Conservation (phyloP, 53 echinoderm and acorn worm species). For the Echinarachnius parma region DNA sequence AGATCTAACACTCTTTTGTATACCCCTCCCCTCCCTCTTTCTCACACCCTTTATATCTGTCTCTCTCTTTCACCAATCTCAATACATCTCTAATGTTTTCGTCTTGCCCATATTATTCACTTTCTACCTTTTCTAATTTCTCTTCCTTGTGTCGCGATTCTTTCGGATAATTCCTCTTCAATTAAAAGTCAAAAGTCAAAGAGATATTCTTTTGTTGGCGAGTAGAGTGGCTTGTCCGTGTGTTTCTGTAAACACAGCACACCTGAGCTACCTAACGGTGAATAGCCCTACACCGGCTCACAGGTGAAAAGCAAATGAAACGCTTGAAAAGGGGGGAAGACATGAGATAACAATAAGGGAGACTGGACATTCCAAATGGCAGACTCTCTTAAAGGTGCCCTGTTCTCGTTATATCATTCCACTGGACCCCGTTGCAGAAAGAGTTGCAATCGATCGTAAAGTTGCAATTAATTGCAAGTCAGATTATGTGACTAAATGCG, state of each 20-base stretch:
- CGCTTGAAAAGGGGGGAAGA: constrained; percentile 1
- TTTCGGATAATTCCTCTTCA: neutral
- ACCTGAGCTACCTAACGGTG: constrained; percentile 30
- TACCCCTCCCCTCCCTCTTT: neutral
- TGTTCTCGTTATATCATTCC: too few species aligned
- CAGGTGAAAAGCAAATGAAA: constrained; percentile 48
- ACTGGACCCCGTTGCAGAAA: too few species aligned
- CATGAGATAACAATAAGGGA: constrained; percentile 3
- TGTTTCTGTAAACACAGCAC: constrained; percentile 30
- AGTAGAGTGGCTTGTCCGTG: constrained; percentile 1
- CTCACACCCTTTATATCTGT: neutral
- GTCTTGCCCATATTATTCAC: too few species aligned
- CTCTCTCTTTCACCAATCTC: neutral
- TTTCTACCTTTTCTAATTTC: too few species aligned
- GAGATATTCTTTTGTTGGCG: constrained; percentile 25
- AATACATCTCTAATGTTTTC: neutral
- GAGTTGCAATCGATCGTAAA: too few species aligned
- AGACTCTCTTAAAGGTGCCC: neutral
- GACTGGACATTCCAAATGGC: neutral
- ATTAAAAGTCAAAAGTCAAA: constrained; percentile 43
- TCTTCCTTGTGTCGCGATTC: neutral
- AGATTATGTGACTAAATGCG: too few species aligned
- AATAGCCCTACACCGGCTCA: neutral
- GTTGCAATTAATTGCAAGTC: too few species aligned
- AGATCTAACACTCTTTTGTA: too few species aligned